Conservation (phyloP, 2,888 invertebrate genomes). For the Candidula unifasciata region DNA sequence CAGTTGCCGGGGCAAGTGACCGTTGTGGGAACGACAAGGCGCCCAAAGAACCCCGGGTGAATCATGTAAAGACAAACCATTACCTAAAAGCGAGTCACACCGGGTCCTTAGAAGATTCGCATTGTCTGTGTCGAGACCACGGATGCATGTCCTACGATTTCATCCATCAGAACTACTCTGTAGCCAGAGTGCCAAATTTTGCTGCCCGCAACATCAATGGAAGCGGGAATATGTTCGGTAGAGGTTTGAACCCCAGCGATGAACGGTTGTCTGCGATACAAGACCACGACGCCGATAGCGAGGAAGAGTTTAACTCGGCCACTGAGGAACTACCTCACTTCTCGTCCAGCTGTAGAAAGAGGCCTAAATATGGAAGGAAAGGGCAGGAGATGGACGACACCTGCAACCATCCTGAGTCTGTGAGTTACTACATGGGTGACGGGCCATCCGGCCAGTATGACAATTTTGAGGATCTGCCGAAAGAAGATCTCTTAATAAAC, state of each 20-base stretch:
- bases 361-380: not conserved
- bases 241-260: not conserved
- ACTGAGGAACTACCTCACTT: constrained; percentile 26
- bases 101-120: not conserved
- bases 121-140: constrained; percentile 9
- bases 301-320: constrained; percentile 46
- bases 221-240: constrained; percentile 44
- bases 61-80: not conserved
- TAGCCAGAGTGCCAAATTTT: not conserved
- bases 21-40: not conserved
- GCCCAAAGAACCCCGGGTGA: not conserved
- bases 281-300: constrained; percentile 19
- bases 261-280: not conserved
- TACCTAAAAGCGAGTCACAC: not conserved
- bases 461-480: constrained; percentile 23
- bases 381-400: constrained; percentile 45
- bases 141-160: constrained; percentile 17
- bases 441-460: constrained; percentile 23
- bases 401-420: constrained; percentile 40
- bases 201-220: constrained; percentile 45
- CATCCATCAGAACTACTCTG: not conserved
- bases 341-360: not conserved
- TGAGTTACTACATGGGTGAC: constrained; percentile 23
- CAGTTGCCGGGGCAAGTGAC: not conserved
- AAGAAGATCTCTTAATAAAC: constrained; percentile 36